These are phyloP conservation scores for Puffinus mauretanicus DNA, from an alignment of 2,113 vertebrate species.

Conservation along the genomic window DNA sequence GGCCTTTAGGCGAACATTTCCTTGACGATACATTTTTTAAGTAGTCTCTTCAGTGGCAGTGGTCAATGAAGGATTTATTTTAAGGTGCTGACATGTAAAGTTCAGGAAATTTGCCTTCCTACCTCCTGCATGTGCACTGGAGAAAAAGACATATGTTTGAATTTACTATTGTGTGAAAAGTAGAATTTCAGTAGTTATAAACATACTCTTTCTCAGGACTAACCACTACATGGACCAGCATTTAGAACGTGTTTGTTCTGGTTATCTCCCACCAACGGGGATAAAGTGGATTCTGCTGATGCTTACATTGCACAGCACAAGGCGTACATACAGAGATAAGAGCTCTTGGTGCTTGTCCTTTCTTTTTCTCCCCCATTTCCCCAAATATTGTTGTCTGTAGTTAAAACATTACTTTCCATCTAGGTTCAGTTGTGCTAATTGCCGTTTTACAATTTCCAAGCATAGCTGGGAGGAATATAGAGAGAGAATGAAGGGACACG, in stretches of 20 bases:
- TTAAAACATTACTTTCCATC: not conserved
- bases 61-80: not conserved
- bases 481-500: not conserved
- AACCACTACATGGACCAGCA: not conserved
- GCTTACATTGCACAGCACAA: not conserved
- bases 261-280: not conserved
- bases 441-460: not conserved
- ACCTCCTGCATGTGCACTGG: not conserved
- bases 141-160: not conserved
- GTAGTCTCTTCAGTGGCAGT: not conserved
- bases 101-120: not conserved
- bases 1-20: slow-evolving; percentile 4
- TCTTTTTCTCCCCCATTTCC: not conserved
- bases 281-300: not conserved
- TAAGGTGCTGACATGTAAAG: not conserved
- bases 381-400: not conserved
- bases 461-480: not conserved
- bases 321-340: not conserved
- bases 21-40: slow-evolving; percentile 4
- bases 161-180: not conserved
- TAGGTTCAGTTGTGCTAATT: not conserved
- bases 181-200: not conserved
- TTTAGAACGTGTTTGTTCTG: fast-evolving
- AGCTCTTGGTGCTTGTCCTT: not conserved
- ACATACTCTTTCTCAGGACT: not conserved